Percentiles rank a stretch among this genome's conserved stretches.
Evolutionary conservation across 2,797 vertebrate species (phyloP).

Genomic region (Pseudochaenichthys georgianus): DNA sequence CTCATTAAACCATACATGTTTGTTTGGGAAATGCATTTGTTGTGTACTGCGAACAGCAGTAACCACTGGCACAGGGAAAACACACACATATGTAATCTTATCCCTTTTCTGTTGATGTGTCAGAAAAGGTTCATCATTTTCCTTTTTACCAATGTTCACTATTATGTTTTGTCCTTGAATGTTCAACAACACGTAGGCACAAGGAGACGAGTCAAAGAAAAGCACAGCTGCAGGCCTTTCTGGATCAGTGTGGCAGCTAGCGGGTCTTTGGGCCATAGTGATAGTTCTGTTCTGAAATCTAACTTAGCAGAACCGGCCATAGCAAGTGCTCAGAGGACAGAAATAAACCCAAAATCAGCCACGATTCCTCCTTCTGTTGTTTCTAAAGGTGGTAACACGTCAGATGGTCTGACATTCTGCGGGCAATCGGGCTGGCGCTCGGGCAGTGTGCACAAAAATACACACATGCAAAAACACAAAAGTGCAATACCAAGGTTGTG

Average conservation of each 20-base stretch:
- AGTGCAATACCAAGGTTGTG: conserved; percentile 44
- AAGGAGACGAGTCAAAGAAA: not conserved
- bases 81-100: not conserved
- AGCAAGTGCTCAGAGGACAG: conserved; percentile 7
- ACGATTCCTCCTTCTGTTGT: conserved; percentile 21
- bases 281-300: not conserved
- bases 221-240: not conserved
- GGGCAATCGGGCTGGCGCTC: conserved; percentile 48
- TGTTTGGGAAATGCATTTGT: not conserved
- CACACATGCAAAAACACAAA: conserved; percentile 45
- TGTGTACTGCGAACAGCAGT: conserved; percentile 35
- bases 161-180: not conserved
- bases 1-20: not conserved
- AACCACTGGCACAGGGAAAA: not conserved
- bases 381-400: conserved; percentile 50
- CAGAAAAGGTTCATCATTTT: not conserved
- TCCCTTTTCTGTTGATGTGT: not conserved
- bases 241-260: not conserved
- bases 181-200: not conserved
- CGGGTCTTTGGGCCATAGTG: not conserved
- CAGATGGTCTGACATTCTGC: conserved; percentile 72
- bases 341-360: conserved; percentile 38
- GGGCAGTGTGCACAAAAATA: conserved; percentile 30
- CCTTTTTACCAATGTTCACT: not conserved
- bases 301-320: conserved; percentile 13